These are phyloP conservation scores for Oreonectes daqikongensis DNA, from an alignment of 2,797 vertebrate species.

Conservation along the genomic window DNA sequence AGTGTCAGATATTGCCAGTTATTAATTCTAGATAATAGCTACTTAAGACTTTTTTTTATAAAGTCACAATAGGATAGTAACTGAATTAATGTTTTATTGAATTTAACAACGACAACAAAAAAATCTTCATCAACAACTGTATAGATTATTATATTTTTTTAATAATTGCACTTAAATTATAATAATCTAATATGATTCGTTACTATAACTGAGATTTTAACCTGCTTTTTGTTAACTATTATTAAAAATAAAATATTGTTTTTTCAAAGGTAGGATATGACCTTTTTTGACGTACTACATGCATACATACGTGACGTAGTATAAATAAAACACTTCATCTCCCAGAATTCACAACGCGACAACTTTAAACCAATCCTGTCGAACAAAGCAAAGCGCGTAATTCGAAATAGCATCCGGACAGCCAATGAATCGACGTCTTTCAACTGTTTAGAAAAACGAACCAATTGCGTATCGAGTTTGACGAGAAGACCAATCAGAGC, in stretches of 20 bases:
- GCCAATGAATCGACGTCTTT: constrained; percentile 66
- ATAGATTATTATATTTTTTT: no score
- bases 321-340: constrained; percentile 67
- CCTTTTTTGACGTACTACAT: background rate
- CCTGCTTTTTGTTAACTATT: no score
- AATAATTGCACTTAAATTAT: no score
- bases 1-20: no score
- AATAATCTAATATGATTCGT: no score
- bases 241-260: no score
- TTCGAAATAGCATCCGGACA: constrained; percentile 74
- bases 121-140: background rate
- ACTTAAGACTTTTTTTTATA: no score
- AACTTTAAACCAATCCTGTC: constrained; percentile 65
- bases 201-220: no score
- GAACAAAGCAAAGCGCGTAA: constrained; percentile 68
- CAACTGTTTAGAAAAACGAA: constrained; percentile 54
- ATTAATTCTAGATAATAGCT: no score
- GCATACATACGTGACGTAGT: constrained; percentile 40
- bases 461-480: constrained; percentile 59
- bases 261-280: no score
- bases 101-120: no score
- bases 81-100: background rate
- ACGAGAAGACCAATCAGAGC: constrained; percentile 60
- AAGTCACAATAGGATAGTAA: background rate
- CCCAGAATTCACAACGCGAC: constrained; percentile 60